phyloP scores from a whole-genome alignment of 1,140 invertebrate genomes.

The Holcopasites calliopsidis region DNA sequence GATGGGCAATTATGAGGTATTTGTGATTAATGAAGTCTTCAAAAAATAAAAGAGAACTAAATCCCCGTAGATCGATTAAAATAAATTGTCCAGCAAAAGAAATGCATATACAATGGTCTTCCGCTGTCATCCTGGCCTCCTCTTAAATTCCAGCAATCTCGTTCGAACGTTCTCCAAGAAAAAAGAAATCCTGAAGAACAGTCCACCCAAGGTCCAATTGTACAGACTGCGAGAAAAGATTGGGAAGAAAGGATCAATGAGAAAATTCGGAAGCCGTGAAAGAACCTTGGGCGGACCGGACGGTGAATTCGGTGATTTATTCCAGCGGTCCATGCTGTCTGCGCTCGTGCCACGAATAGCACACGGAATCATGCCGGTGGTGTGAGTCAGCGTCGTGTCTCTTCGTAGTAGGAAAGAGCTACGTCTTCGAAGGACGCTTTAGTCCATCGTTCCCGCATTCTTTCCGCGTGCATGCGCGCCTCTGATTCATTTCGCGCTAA shows the following conservation, averaged over 20 bases:
- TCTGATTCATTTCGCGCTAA: slow-evolving; percentile 67
- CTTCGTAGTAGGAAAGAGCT: slow-evolving; percentile 61
- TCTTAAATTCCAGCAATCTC: too few relatives aligned
- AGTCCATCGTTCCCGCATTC: slow-evolving; percentile 25
- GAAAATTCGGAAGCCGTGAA: slow-evolving; percentile 8
- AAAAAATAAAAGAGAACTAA: too few relatives aligned
- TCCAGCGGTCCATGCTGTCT: slow-evolving; percentile 53
- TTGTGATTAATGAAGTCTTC: too few relatives aligned
- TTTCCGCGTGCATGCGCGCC: slow-evolving; percentile 43
- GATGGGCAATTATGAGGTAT: too few relatives aligned
- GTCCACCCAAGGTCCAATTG: too few relatives aligned
- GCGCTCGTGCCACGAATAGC: slow-evolving; percentile 63
- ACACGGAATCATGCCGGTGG: slow-evolving; percentile 59
- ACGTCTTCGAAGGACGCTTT: slow-evolving; percentile 64
- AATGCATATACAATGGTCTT: too few relatives aligned
- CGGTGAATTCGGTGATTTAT: slow-evolving; percentile 44
- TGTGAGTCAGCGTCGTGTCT: slow-evolving; percentile 55
- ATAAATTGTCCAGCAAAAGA: too few relatives aligned
- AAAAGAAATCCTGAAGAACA: background rate
- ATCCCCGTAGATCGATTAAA: too few relatives aligned
- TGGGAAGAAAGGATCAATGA: slow-evolving; percentile 1
- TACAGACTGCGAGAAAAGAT: too few relatives aligned
- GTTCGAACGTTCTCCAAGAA: too few relatives aligned
- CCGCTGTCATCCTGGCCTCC: too few relatives aligned
- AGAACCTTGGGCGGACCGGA: background rate